Evolutionary conservation across 2,888 invertebrate species (phyloP).

Genomic region (Drosophila demipolita): DNA sequence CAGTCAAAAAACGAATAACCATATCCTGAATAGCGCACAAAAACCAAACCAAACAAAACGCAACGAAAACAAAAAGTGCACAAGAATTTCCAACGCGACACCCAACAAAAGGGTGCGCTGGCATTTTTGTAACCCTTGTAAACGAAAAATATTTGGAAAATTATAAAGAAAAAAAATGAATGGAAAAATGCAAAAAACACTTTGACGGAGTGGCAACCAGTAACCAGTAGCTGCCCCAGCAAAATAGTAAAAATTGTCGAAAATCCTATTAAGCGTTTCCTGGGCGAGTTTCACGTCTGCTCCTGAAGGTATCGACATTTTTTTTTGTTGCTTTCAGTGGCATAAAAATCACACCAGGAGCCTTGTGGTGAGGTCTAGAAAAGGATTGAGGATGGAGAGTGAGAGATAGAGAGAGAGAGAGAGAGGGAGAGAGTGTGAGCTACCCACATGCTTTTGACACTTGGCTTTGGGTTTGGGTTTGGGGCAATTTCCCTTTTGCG

Average conservation of each 20-base stretch:
- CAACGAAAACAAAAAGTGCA: conserved; percentile 48
- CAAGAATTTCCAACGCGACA: conserved; percentile 65
- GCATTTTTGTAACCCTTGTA: conserved; percentile 75
- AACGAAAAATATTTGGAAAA: conserved; percentile 70
- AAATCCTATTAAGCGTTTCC: conserved; percentile 80
- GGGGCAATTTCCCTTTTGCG: conserved; percentile 22
- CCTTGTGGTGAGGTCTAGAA: conserved; percentile 4
- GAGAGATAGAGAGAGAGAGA: neutral
- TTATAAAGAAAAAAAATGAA: conserved; percentile 52
- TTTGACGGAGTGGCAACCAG: conserved; percentile 56
- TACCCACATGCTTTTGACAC: conserved; percentile 50
- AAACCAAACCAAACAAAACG: conserved; percentile 17
- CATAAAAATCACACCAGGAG: conserved; percentile 49
- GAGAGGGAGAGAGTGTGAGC: neutral
- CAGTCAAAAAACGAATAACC: conserved; percentile 52
- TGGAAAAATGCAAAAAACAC: conserved; percentile 34
- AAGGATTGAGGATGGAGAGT: neutral
- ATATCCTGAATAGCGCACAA: conserved; percentile 60
- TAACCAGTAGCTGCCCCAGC: conserved; percentile 62
- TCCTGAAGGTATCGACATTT: conserved; percentile 59
- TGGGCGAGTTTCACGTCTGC: conserved; percentile 55
- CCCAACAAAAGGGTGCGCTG: conserved; percentile 61
- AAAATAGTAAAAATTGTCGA: conserved; percentile 75
- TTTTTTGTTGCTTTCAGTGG: conserved; percentile 11
- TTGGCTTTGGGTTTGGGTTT: conserved; percentile 25